Evolutionary conservation across 2,888 invertebrate species (phyloP), one percentile per base, ranked within the genome.

Genomic region (Isoperla grammatica): DNA sequence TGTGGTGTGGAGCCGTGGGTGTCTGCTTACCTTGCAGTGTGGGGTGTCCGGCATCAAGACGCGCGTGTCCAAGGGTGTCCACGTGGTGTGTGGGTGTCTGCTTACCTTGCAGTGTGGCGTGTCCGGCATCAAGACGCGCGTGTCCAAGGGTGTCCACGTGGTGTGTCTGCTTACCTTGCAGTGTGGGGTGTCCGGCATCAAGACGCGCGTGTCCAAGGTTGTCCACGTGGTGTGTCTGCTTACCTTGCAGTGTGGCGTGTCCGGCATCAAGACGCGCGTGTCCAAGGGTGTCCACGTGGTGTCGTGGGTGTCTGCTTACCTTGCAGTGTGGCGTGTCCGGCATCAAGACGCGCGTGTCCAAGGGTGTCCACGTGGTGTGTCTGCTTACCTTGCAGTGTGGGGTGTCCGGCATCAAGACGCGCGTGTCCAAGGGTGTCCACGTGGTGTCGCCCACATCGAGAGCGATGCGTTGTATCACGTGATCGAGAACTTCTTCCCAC

Each of bases 401-500:
- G 9, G 64, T 56, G 43, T 57, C 59, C 43, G 61, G 49, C 19
- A 69, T 61, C 1, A 58, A 50, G 40, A 64, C 53, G 13, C 55
- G 42, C 17, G 45, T 29, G 4, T 46, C 57, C n/a, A 63, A 20
- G 13, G 57, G 63, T 2, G 35, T 13, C 19, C 61, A 61, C 15
- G 35, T 19, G 20, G n/a, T 53, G 11, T 57, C 56, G 13, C 65
- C 55, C 11, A 56, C 45, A 42, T 65, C 64, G 6, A 66, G 63
- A 22, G 65, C 62, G 12, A 70, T 66, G 57, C 71, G 69, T 61
- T 70, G 66, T 15, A 73, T 68, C 17, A 74, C 62, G 64, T 72
- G 73, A 64, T 75, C 72, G 55, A 76, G 63, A 60, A 76, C 69
- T 57, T 74, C 69, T 43, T 71, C 69, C 76, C 76, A 76, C 56